phyloP scores from a whole-genome alignment of 2,888 invertebrate genomes.

The Trilocha varians region DNA sequence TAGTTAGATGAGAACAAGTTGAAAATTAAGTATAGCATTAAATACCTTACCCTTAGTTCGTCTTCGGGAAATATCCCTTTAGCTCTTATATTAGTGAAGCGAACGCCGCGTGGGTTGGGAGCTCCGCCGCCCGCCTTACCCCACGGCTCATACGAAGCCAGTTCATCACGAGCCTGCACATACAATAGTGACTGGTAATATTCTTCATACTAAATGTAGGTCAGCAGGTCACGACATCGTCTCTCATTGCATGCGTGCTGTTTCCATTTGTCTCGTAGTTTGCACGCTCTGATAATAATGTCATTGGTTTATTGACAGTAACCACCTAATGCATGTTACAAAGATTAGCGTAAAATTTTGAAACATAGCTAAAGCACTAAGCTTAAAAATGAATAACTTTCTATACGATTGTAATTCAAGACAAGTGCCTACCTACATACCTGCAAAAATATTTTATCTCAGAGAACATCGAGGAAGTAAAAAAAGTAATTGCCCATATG shows the following conservation, averaged over 20 bases:
- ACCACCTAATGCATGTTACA: neutral
- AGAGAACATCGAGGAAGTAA: no score
- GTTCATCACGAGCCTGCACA: conserved; percentile 76
- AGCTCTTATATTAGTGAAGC: conserved; percentile 79
- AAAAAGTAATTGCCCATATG: no score
- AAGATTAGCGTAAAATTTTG: neutral
- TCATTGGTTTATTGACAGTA: neutral
- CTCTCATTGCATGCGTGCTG: neutral
- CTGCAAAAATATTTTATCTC: no score
- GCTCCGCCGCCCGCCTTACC: conserved; percentile 84
- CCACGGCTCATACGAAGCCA: conserved; percentile 85
- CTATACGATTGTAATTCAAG: no score
- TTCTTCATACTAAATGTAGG: conserved; percentile 2
- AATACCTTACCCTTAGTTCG: conserved; percentile 46
- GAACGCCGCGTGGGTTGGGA: conserved; percentile 75
- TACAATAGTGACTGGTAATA: neutral
- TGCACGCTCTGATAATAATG: neutral
- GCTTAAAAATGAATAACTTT: no score
- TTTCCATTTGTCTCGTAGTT: neutral
- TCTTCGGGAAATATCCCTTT: conserved; percentile 79
- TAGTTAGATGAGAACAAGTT: no score
- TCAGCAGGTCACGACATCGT: conserved; percentile 1
- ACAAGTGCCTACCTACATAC: no score
- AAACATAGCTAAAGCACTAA: neutral
- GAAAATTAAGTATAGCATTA: no score